phyloP scores from a whole-genome alignment of 2,113 vertebrate species.

The Hucho hucho region DNA sequence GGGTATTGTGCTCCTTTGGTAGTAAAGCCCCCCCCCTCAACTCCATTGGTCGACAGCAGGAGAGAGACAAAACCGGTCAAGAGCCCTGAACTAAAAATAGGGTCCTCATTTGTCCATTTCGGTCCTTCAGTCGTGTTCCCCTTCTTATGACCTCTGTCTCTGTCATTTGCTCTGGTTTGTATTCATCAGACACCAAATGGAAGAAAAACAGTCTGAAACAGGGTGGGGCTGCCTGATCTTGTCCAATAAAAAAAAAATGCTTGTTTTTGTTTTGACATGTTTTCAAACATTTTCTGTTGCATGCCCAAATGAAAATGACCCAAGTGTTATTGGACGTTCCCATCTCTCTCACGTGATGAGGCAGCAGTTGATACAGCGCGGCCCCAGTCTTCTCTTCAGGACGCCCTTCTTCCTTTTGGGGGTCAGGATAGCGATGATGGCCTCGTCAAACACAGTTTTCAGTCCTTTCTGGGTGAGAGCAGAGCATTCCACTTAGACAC shows the following conservation, averaged over 20 bases:
- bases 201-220: too few relatives aligned
- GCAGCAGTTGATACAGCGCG: slow-evolving; percentile 98
- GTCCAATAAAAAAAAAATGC: too few relatives aligned
- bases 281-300: too few relatives aligned
- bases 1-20: slow-evolving; percentile 71
- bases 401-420: slow-evolving; percentile 98
- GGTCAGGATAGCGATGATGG: slow-evolving; percentile 97
- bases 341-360: slow-evolving; percentile 89
- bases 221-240: too few relatives aligned
- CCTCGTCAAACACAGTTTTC: slow-evolving; percentile 98
- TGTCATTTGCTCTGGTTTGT: background rate
- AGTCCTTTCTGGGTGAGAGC: slow-evolving; percentile 97
- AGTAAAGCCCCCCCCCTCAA: slow-evolving; percentile 40
- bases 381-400: slow-evolving; percentile 93
- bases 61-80: slow-evolving; percentile 25
- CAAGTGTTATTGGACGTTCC: slow-evolving; percentile 19
- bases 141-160: slow-evolving; percentile 20
- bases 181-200: too few relatives aligned
- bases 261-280: slow-evolving; percentile 34
- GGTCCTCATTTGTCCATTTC: slow-evolving; percentile 14
- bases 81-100: slow-evolving; percentile 24
- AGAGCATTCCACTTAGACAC: slow-evolving; percentile 98
- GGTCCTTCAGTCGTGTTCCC: slow-evolving; percentile 24
- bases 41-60: slow-evolving; percentile 31
- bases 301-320: too few relatives aligned